phyloP scores from a whole-genome alignment of 2,888 invertebrate genomes.

The Macrosoma leucophasiata region DNA sequence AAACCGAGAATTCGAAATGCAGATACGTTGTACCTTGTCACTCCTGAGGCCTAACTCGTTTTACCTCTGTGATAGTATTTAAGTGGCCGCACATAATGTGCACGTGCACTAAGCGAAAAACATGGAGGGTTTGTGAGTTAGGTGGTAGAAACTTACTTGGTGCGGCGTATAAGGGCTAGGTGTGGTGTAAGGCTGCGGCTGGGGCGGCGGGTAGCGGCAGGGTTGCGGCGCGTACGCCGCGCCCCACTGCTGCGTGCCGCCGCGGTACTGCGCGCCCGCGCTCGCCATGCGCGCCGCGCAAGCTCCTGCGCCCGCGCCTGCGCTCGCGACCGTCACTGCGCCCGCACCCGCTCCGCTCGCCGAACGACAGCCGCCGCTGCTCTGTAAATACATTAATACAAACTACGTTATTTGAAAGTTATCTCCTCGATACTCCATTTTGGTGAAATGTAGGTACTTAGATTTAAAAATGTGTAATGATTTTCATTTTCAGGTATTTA shows the following conservation, averaged over 20 bases:
- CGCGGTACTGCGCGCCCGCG: slow-evolving; percentile 72
- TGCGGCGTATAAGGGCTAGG: slow-evolving; percentile 65
- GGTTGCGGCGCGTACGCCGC: slow-evolving; percentile 69
- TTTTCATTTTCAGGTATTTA: too few species aligned
- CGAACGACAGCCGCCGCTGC: slow-evolving; percentile 65
- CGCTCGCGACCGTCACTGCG: slow-evolving; percentile 71
- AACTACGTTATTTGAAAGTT: background rate
- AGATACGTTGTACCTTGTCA: too few species aligned
- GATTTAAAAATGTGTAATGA: too few species aligned
- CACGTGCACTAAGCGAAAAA: too few species aligned
- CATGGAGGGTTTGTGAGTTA: too few species aligned
- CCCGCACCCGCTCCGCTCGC: slow-evolving; percentile 58
- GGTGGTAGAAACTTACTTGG: slow-evolving; percentile 49
- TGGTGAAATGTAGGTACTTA: too few species aligned
- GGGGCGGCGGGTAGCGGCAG: slow-evolving; percentile 72
- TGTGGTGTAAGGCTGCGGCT: slow-evolving; percentile 62
- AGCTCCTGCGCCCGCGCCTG: slow-evolving; percentile 68
- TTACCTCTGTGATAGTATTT: too few species aligned
- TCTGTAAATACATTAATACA: slow-evolving; percentile 39
- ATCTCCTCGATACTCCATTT: too few species aligned
- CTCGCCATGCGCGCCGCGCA: slow-evolving; percentile 74
- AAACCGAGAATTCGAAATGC: too few species aligned
- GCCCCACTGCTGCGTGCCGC: slow-evolving; percentile 70
- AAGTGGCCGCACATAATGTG: too few species aligned
- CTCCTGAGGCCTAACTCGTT: too few species aligned